Evolutionary conservation across 2,113 vertebrate genomes (phyloP).

Genomic region (Hydropotes inermis): DNA sequence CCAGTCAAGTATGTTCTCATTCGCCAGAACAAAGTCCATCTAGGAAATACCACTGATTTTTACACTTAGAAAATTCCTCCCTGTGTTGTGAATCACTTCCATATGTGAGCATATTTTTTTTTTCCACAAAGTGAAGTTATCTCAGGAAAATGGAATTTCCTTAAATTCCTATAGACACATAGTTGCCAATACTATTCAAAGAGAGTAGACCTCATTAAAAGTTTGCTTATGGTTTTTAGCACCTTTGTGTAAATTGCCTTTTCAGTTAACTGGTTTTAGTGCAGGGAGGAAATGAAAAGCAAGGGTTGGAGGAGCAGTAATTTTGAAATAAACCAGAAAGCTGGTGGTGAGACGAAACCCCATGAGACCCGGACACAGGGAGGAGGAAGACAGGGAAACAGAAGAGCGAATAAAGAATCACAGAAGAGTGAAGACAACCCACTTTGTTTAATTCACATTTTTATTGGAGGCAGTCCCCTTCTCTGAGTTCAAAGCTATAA

Average conservation of each 20-base stretch:
- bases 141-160: neutral
- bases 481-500: neutral
- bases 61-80: neutral
- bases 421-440: neutral
- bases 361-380: neutral
- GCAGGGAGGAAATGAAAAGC: neutral
- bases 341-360: neutral
- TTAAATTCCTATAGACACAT: neutral
- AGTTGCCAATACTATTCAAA: neutral
- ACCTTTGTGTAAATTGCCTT: neutral
- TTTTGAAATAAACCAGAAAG: neutral
- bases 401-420: neutral
- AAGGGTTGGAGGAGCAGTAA: neutral
- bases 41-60: neutral
- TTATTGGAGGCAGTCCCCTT: neutral
- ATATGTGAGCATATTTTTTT: neutral
- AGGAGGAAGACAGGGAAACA: neutral
- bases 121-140: neutral
- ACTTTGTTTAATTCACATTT: neutral
- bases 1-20: neutral
- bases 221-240: neutral
- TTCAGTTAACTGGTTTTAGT: conserved; percentile 30
- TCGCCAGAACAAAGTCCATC: neutral
- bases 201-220: neutral
- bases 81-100: neutral